Evolutionary conservation across 2,888 invertebrate genomes (phyloP).

Genomic region (Tyria jacobaeae): DNA sequence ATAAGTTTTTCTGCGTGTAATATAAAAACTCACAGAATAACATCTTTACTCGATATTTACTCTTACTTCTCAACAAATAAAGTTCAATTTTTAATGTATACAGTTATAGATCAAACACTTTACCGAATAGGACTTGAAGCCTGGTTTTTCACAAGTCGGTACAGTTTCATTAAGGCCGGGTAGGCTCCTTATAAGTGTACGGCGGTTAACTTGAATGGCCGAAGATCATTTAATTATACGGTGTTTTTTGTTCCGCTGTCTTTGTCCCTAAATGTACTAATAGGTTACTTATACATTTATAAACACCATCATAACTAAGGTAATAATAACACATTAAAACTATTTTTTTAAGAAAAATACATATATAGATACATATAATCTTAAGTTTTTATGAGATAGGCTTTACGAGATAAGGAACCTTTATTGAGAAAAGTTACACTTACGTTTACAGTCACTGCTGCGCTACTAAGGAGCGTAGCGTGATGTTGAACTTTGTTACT

Average conservation of each 20-base stretch:
- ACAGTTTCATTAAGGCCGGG: conserved; percentile 54
- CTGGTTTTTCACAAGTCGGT: conserved; percentile 38
- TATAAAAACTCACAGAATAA: conserved; percentile 25
- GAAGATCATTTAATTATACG: conserved; percentile 55
- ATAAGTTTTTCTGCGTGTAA: conserved; percentile 31
- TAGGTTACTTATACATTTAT: background rate
- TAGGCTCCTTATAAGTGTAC: conserved; percentile 47
- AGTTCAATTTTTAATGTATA: conserved; percentile 14
- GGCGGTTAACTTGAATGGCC: conserved; percentile 50
- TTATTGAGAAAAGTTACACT: too few relatives aligned
- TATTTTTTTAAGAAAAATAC: too few relatives aligned
- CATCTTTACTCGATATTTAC: background rate
- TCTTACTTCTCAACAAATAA: background rate
- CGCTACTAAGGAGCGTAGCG: too few relatives aligned
- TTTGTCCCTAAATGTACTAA: conserved; percentile 8
- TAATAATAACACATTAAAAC: too few relatives aligned
- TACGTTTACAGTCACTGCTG: too few relatives aligned
- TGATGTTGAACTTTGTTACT: too few relatives aligned
- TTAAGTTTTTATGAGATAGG: too few relatives aligned
- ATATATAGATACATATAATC: too few relatives aligned
- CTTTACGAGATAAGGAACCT: too few relatives aligned
- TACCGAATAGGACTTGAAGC: conserved; percentile 35
- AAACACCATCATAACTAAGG: too few relatives aligned
- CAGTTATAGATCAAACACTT: conserved; percentile 40
- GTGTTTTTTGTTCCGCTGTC: conserved; percentile 35